Conservation (phyloP, 2,888 invertebrate genomes). For the Pterobdella sp. region DNA sequence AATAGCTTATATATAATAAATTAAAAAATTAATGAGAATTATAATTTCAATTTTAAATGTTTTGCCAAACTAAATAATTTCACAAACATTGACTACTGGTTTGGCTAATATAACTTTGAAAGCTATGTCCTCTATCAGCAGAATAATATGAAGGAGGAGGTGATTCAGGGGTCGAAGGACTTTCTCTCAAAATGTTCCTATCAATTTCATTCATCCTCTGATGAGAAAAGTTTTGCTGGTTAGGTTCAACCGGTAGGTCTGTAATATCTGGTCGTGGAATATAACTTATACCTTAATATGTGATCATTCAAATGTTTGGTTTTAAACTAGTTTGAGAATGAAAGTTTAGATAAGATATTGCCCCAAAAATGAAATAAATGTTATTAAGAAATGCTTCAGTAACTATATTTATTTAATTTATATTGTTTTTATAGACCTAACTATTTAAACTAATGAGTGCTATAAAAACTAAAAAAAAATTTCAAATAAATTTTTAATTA, state of each 20-base stretch:
- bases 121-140: constrained; percentile 37
- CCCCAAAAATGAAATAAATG: no score
- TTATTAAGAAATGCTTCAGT: no score
- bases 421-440: no score
- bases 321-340: neutral
- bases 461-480: neutral
- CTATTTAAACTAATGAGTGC: neutral
- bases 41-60: neutral
- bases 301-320: neutral
- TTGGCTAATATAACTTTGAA: constrained; percentile 38
- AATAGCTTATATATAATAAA: neutral
- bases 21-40: neutral
- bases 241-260: no score
- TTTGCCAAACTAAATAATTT: neutral
- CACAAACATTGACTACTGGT: constrained; percentile 35
- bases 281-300: no score
- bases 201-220: neutral
- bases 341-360: neutral
- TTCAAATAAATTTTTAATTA: no score
- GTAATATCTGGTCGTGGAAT: no score
- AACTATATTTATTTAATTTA: no score
- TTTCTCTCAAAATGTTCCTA: neutral
- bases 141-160: constrained; percentile 38
- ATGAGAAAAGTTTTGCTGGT: neutral
- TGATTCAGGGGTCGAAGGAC: constrained; percentile 29